Percentiles rank a stretch among this genome's conserved stretches.
phyloP scores from a whole-genome alignment of 2,113 vertebrate species.

The Puntigrus tetrazona region DNA sequence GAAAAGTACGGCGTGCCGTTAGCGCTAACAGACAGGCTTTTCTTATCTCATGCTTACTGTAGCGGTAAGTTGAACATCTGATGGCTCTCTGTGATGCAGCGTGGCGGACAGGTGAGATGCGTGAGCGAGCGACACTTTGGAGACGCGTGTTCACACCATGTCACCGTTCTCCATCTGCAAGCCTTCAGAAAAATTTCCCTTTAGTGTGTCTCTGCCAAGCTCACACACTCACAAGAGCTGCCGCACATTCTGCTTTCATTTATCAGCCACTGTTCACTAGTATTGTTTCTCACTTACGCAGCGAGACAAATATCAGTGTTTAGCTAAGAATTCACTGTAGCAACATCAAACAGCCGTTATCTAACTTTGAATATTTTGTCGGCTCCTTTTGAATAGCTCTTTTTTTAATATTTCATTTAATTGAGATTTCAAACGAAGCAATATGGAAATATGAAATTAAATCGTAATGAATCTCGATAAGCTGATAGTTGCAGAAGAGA shows the following conservation, averaged over 20 bases:
- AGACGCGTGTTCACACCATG: constrained; percentile 75
- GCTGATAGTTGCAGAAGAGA: neutral
- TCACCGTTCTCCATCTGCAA: constrained; percentile 78
- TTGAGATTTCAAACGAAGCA: constrained; percentile 12
- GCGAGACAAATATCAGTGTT: constrained; percentile 16
- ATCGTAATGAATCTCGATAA: neutral
- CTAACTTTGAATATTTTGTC: neutral
- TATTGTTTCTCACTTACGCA: constrained; percentile 27
- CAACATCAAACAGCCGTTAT: constrained; percentile 1
- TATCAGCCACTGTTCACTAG: constrained; percentile 45
- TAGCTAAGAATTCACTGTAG: neutral
- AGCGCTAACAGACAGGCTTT: constrained; percentile 54
- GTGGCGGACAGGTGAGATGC: constrained; percentile 80
- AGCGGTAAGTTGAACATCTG: constrained; percentile 79
- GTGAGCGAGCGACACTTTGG: constrained; percentile 72
- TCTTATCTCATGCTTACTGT: constrained; percentile 74
- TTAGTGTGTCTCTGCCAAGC: constrained; percentile 53
- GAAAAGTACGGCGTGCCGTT: constrained; percentile 30
- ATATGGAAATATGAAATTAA: constrained; percentile 12
- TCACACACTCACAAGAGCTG: constrained; percentile 39
- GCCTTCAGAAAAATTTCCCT: constrained; percentile 63
- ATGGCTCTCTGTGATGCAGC: constrained; percentile 73
- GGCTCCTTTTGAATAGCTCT: neutral
- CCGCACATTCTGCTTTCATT: constrained; percentile 35
- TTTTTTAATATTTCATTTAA: constrained; percentile 14